These are phyloP conservation scores for Telmatherina bonti DNA, from an alignment of 2,797 vertebrate genomes.

Conservation along the genomic window DNA sequence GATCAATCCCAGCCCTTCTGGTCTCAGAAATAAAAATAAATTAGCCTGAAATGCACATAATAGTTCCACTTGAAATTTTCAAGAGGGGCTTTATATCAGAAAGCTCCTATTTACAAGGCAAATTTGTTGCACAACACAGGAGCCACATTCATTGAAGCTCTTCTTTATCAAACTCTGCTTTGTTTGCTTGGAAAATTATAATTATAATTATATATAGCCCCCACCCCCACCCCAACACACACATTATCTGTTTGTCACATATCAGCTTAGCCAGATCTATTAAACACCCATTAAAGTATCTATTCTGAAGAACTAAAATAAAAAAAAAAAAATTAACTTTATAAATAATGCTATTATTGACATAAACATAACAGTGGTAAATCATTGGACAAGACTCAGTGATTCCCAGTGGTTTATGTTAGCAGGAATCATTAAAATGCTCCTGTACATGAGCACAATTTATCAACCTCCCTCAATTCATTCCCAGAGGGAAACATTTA, in stretches of 20 bases:
- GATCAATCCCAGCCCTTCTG: too few species aligned
- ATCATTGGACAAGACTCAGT: slow-evolving; percentile 20
- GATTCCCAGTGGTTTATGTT: slow-evolving; percentile 29
- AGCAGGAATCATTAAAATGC: slow-evolving; percentile 44
- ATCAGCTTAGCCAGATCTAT: slow-evolving; percentile 12
- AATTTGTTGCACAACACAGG: too few species aligned
- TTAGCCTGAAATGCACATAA: too few species aligned
- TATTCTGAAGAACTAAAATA: slow-evolving; percentile 16
- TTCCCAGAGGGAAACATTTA: slow-evolving; percentile 65
- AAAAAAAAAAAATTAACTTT: slow-evolving; percentile 17
- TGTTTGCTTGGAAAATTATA: too few species aligned
- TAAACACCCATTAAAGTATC: slow-evolving; percentile 1
- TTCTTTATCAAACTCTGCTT: too few species aligned
- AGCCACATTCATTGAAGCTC: too few species aligned
- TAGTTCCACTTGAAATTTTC: too few species aligned
- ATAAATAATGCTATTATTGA: slow-evolving; percentile 46
- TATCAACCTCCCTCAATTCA: slow-evolving; percentile 41
- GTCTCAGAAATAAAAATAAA: too few species aligned
- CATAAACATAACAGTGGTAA: slow-evolving; percentile 33
- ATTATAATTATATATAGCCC: too few species aligned
- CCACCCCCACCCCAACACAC: too few species aligned
- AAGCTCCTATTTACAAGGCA: too few species aligned
- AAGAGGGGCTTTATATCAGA: too few species aligned
- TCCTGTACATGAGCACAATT: slow-evolving; percentile 30
- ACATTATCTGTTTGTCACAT: background rate